Conservation (phyloP, 2,113 vertebrate genomes). For the Todiramphus saurophagus region DNA sequence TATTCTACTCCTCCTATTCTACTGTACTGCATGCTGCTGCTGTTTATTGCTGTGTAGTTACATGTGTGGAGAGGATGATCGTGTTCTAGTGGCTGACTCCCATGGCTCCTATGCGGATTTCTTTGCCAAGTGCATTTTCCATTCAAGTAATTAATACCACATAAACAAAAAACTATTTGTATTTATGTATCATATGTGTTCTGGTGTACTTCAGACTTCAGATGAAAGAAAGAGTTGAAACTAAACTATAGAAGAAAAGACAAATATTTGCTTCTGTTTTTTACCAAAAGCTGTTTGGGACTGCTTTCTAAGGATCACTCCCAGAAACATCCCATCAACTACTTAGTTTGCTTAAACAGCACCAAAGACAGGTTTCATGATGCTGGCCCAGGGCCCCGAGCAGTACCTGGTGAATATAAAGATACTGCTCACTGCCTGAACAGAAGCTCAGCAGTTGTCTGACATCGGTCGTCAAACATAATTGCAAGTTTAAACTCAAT, state of each 20-base stretch:
- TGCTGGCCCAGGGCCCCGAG: not conserved
- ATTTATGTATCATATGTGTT: not conserved
- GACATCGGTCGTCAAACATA: not conserved
- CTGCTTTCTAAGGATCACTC: not conserved
- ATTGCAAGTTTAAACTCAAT: not conserved
- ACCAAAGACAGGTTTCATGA: not conserved
- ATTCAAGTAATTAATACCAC: not conserved
- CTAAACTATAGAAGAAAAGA: not conserved
- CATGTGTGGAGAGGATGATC: not conserved
- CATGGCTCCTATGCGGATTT: not conserved
- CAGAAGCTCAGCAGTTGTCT: not conserved
- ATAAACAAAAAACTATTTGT: not conserved
- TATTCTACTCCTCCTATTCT: constrained; percentile 8
- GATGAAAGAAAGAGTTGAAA: not conserved
- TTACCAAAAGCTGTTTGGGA: not conserved
- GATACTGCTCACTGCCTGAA: not conserved
- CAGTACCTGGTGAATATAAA: not conserved
- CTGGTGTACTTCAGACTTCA: not conserved
- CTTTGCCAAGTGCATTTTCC: not conserved
- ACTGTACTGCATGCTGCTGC: not conserved
- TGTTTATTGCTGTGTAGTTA: constrained; percentile 2
- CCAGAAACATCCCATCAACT: not conserved
- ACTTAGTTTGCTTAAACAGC: not conserved
- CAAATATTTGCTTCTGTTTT: not conserved
- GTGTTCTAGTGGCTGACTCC: not conserved